These are phyloP conservation scores for Sprattus sprattus DNA, from an alignment of 2,113 vertebrate genomes.

Conservation along the genomic window DNA sequence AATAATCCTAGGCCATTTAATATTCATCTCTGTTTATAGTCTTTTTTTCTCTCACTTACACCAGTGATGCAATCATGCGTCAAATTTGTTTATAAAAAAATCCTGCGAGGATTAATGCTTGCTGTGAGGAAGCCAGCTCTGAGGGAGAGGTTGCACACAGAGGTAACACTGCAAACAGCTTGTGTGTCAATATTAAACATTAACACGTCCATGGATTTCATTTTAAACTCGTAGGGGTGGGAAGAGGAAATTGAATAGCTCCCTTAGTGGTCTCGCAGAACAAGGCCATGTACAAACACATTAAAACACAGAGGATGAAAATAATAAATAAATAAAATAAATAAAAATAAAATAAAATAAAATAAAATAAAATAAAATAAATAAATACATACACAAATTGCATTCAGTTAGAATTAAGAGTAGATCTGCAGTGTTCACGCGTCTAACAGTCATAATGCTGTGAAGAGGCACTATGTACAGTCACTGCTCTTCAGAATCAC, in stretches of 20 bases:
- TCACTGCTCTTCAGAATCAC: not conserved
- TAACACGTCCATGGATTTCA: conserved; percentile 7
- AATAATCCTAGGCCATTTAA: conserved; percentile 25
- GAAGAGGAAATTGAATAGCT: not conserved
- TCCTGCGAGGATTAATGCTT: not conserved
- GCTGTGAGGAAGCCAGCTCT: not conserved
- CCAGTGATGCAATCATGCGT: conserved; percentile 25
- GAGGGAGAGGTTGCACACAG: not conserved
- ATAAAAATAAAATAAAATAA: not conserved
- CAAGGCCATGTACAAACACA: not conserved
- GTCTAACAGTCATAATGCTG: not conserved
- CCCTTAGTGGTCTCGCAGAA: not conserved
- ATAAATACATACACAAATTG: not conserved
- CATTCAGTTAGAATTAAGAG: not conserved
- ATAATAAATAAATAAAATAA: not conserved
- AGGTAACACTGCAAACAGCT: not conserved
- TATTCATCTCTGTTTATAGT: conserved; percentile 28
- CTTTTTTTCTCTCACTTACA: conserved; percentile 5
- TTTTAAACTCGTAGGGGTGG: not conserved
- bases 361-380: not conserved
- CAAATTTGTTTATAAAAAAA: conserved; percentile 23
- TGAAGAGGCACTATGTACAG: conserved; percentile 6
- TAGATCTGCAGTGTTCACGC: not conserved
- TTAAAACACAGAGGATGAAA: not conserved
- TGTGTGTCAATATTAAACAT: conserved; percentile 5